Evolutionary conservation across 2,888 invertebrate genomes (phyloP).

Genomic region (Parnassius orleans): DNA sequence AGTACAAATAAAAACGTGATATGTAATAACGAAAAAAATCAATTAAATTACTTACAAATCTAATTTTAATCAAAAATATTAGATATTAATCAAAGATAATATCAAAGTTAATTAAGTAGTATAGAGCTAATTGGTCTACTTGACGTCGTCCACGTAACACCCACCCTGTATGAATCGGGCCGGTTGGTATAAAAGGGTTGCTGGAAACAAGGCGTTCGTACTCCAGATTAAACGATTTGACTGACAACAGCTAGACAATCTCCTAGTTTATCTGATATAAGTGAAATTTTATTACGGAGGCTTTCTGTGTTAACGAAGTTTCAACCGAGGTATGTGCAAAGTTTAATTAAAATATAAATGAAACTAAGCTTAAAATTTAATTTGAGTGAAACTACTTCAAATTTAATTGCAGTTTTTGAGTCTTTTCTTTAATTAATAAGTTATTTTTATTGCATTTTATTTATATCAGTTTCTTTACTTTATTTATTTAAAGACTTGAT

Average conservation of each 20-base stretch:
- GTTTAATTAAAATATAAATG: not conserved
- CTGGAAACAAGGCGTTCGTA: conserved; percentile 4
- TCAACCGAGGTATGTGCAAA: conserved; percentile 10
- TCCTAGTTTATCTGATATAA: not conserved
- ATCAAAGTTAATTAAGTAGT: not conserved
- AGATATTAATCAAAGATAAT: not conserved
- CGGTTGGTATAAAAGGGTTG: conserved; percentile 23
- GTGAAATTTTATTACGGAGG: conserved; percentile 2
- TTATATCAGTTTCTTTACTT: too few relatives aligned
- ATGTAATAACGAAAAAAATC: too few relatives aligned
- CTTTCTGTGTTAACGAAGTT: not conserved
- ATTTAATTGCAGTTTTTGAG: too few relatives aligned
- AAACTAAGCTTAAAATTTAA: too few relatives aligned
- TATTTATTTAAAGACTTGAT: too few relatives aligned
- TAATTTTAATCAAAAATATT: not conserved
- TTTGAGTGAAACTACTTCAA: too few relatives aligned
- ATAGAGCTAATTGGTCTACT: conserved; percentile 12
- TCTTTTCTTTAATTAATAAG: too few relatives aligned
- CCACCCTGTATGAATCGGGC: conserved; percentile 15
- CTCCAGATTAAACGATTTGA: conserved; percentile 12
- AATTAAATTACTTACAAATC: too few relatives aligned
- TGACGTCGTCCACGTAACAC: conserved; percentile 6
- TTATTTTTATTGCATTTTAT: too few relatives aligned
- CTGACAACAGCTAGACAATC: conserved; percentile 14
- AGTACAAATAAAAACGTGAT: too few relatives aligned